A percentile compares a stretch with the other conserved stretches of the same genome.
Evolutionary conservation across 2,888 invertebrate genomes (phyloP).

Genomic region (Caenorhabditis uteleia): DNA sequence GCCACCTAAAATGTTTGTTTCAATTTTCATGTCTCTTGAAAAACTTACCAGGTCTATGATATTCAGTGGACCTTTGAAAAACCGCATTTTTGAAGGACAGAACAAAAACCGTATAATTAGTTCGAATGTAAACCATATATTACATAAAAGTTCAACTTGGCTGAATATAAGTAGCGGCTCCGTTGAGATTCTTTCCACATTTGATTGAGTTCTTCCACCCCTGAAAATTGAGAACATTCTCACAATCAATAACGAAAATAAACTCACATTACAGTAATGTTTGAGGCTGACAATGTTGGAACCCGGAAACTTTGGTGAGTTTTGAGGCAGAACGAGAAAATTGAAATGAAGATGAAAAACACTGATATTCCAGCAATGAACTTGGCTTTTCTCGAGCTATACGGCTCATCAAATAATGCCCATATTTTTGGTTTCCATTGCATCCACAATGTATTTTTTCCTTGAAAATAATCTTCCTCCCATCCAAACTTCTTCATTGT

Average conservation of each 20-base stretch:
- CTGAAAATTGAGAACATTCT: conserved; percentile 12
- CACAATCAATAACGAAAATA: background rate
- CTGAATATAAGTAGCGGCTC: conserved; percentile 62
- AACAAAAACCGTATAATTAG: conserved; percentile 85
- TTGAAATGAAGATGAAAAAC: conserved; percentile 93
- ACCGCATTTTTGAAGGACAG: conserved; percentile 77
- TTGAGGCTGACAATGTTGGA: conserved; percentile 45
- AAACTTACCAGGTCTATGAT: conserved; percentile 81
- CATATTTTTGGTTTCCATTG: conserved; percentile 94
- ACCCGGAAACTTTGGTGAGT: conserved; percentile 92
- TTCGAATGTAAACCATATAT: conserved; percentile 93
- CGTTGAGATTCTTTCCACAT: conserved; percentile 49
- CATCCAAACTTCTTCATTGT: conserved; percentile 83
- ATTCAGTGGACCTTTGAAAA: conserved; percentile 87
- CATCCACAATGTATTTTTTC: conserved; percentile 79
- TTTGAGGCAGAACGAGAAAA: conserved; percentile 92
- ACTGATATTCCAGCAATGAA: conserved; percentile 90
- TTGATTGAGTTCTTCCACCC: conserved; percentile 24
- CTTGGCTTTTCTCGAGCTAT: conserved; percentile 96
- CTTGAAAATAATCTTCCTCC: conserved; percentile 87
- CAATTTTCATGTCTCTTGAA: background rate
- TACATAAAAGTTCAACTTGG: conserved; percentile 78
- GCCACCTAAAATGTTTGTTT: conserved; percentile 77
- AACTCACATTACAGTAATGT: conserved; percentile 35
- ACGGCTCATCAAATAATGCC: conserved; percentile 98